These are phyloP conservation scores for Cataglyphis cursor DNA, from an alignment of 2,888 invertebrate species.

Conservation along the genomic window DNA sequence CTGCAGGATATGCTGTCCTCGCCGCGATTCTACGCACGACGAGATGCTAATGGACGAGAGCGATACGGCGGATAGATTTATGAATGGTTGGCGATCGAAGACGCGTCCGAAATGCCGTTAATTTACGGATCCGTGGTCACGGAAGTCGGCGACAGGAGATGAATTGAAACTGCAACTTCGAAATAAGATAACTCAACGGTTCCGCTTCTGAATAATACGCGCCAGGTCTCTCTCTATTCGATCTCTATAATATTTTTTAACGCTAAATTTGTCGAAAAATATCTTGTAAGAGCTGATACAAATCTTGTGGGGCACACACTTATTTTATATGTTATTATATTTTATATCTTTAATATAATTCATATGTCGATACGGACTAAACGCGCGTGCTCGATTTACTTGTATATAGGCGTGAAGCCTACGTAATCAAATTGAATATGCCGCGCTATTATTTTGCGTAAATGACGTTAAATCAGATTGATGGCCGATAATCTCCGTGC, in stretches of 20 bases:
- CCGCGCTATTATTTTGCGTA: constrained; percentile 31
- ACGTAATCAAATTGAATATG: constrained; percentile 17
- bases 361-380: background rate
- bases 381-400: background rate
- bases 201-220: background rate
- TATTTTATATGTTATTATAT: background rate
- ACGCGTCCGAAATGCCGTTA: constrained; percentile 48
- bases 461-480: constrained; percentile 47
- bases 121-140: constrained; percentile 36
- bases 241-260: background rate
- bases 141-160: constrained; percentile 4
- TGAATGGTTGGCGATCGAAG: constrained; percentile 56
- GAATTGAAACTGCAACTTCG: constrained; percentile 11
- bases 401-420: background rate
- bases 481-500: constrained; percentile 36
- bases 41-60: constrained; percentile 79
- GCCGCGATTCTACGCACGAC: constrained; percentile 74
- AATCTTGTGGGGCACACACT: background rate
- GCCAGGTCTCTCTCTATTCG: background rate
- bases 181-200: background rate
- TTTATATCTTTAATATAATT: background rate
- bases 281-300: background rate
- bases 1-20: constrained; percentile 72
- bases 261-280: background rate
- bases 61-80: constrained; percentile 71